Percentiles rank a stretch among this genome's conserved stretches.
Evolutionary conservation across 2,888 invertebrate species (phyloP).

Genomic region (Autographa pulchrina): DNA sequence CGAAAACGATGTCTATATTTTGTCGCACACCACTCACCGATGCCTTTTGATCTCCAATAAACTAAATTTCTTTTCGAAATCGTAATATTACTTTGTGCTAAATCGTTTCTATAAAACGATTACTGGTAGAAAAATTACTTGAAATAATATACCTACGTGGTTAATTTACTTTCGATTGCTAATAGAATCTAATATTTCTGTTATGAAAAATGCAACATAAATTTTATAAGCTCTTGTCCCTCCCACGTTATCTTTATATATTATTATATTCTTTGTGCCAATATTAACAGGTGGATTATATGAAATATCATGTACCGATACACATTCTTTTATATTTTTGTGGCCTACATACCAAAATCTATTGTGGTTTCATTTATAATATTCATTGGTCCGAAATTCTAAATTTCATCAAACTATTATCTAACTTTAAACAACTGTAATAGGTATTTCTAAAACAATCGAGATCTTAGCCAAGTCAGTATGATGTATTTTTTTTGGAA

Average conservation of each 20-base stretch:
- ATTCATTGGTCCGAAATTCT: no score
- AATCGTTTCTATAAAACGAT: conserved; percentile 56
- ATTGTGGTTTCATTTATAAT: background rate
- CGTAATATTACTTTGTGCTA: conserved; percentile 41
- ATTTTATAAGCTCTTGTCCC: conserved; percentile 51
- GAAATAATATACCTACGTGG: conserved; percentile 40
- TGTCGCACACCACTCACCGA: conserved; percentile 56
- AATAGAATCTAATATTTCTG: conserved; percentile 33
- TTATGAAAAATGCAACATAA: conserved; percentile 33
- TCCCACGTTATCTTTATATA: conserved; percentile 41
- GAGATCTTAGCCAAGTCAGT: background rate
- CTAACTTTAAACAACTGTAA: no score
- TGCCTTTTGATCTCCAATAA: conserved; percentile 63
- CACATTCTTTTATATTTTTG: conserved; percentile 32
- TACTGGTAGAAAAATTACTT: conserved; percentile 43
- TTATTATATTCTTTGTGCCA: conserved; percentile 51
- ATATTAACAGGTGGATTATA: conserved; percentile 46
- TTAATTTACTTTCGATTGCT: conserved; percentile 38
- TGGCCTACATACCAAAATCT: conserved; percentile 12
- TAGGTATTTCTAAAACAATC: no score
- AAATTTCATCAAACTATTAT: no score
- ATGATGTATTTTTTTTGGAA: conserved; percentile 9
- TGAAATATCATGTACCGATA: conserved; percentile 35
- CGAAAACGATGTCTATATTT: conserved; percentile 57
- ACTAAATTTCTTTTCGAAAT: conserved; percentile 44